Evolutionary conservation across 2,888 invertebrate species (phyloP), one percentile per base, ranked within the genome.

Genomic region (Melangyna quadrimaculata): DNA sequence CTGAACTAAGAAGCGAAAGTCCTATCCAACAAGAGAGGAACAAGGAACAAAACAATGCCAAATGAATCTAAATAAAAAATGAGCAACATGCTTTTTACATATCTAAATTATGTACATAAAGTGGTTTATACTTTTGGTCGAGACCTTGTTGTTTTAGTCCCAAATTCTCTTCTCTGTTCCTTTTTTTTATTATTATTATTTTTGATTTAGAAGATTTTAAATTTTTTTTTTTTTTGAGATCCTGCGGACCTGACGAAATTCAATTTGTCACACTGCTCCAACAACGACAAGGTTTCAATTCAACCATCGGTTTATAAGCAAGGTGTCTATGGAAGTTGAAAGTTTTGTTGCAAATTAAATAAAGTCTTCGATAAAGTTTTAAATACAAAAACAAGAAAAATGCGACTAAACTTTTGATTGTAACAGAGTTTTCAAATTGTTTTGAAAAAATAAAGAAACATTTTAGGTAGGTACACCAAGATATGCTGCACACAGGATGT

Each of bases 61-160:
- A 67, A 55, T 63, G 79, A 67, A 55, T 55, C 48, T 70, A 72
- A 72, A 59, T 72, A 67, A 72, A 59, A 79, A 79, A 67, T 40
- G 48, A 72, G 57, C 65, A 67, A 57, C 74, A 48, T 67, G 59
- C 48, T 67, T 67, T 67, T 51, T 67, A 55, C 70, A 74, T 63
- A 35, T 35, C 57, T 59, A 55, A 63, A 65, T 53, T 69, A 61
- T 57, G 57, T 45, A 53, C 53, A 43, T 65, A 48, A 53, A 51
- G 32, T 35, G 57, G 72, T 80, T 80, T 74, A 55, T 73, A 43
- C 73, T 53, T n/a, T n/a, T 80, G 59, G 48, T 61, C 19, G 63
- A 51, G 43, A 67, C 48, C 59, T 74, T 74, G 72, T 72, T 79
- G 78, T 73, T 51, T 67, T 35, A 67, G 67, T 51, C 67, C 67